Evolutionary conservation across 2,797 vertebrate species (phyloP), one percentile per base, ranked within the genome.

Genomic region (Argyrosomus regius): DNA sequence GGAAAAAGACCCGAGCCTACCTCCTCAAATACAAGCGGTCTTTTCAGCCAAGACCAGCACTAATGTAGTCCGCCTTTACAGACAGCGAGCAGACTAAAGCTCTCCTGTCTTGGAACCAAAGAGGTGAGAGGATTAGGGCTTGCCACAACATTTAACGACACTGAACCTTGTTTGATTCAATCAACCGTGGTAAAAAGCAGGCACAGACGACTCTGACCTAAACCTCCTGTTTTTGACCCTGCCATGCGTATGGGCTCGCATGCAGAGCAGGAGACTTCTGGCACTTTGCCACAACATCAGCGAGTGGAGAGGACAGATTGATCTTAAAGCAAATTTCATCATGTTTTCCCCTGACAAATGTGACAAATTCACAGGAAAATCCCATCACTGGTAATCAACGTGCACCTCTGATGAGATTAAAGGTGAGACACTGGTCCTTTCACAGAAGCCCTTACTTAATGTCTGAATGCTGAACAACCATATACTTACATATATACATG

Each of bases 151-250:
- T 93, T 94, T 81, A 89, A 89, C 80, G 77, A 91, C 89, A 81
- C 88, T 84, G 86, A 90, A 88, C 83, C 90, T 92, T 93, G 92
- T 95, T 95, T 91, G 84, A 91, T 91, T 94, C 91, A 94, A 93
- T 95, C 90, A 92, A 78, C 69, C 39, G 18, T 92, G 89, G 70
- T 87, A 93, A 89, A 92, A 93, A 90, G 60, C 94, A 95, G 92
- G 66, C 89, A 59, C 83, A 41, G 58, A 68, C 67, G 18, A 84
- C 77, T 87, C 82, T 84, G 90, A 94, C 88, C 82, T 76, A 86
- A 90, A 85, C 87, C 84, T 90, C 61, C 88, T 92, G 84, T 90
- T 94, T 90, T 81, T 91, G 81, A 88, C 83, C 79, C 68, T 82
- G 67, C 65, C 78, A 71, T 61, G 71, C 68, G 53, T 56, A 35